Conservation (phyloP, 2,797 vertebrate species). For the Ptychadena robeensis region DNA sequence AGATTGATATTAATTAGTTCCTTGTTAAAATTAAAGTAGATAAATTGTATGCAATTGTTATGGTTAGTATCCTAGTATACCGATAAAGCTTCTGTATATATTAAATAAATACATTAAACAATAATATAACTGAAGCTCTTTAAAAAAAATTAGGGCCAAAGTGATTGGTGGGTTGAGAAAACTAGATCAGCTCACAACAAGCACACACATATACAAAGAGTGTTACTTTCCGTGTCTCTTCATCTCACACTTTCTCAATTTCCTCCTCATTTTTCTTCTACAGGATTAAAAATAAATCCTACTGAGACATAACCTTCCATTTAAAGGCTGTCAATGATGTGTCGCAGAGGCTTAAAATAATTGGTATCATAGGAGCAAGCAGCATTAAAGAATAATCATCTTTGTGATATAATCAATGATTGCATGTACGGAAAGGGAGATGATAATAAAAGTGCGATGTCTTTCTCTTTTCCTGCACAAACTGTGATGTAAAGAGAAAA, state of each 20-base stretch:
- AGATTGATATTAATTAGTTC: too few species aligned
- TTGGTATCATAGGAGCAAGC: constrained; percentile 70
- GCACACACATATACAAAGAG: background rate
- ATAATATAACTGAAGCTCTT: too few species aligned
- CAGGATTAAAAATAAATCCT: constrained; percentile 67
- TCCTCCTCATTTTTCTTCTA: constrained; percentile 64
- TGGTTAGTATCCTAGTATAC: too few species aligned
- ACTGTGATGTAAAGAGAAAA: constrained; percentile 45
- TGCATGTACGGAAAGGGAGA: constrained; percentile 64
- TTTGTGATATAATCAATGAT: constrained; percentile 70
- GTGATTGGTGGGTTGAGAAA: too few species aligned
- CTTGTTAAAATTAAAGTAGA: too few species aligned
- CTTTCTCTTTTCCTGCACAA: constrained; percentile 59
- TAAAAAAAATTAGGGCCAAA: too few species aligned
- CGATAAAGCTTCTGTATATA: too few species aligned
- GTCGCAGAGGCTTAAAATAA: constrained; percentile 69
- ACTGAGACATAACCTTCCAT: constrained; percentile 72
- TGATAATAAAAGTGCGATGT: constrained; percentile 63
- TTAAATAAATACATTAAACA: too few species aligned
- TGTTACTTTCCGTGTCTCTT: background rate
- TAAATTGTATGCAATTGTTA: too few species aligned
- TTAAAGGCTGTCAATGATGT: constrained; percentile 67
- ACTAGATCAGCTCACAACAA: background rate
- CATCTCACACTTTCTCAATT: constrained; percentile 29
- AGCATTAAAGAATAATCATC: constrained; percentile 68